phyloP scores from a whole-genome alignment of 2,113 vertebrate genomes.

The Hippocampus comes region DNA sequence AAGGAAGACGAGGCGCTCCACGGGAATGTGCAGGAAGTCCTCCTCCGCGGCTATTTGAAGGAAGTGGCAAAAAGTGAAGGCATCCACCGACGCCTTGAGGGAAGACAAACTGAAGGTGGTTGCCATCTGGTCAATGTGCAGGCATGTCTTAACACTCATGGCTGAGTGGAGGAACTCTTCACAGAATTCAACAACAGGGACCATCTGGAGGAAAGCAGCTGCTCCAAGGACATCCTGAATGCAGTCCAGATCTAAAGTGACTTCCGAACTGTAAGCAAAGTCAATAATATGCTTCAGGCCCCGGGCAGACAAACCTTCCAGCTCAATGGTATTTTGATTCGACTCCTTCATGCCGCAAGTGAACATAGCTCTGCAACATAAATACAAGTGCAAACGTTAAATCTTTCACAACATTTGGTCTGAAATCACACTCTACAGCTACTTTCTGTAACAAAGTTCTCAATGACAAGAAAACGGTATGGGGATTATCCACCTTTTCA shows the following conservation, averaged over 20 bases:
- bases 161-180: slow-evolving; percentile 96
- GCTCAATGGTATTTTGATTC: slow-evolving; percentile 86
- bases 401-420: neutral
- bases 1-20: slow-evolving; percentile 93
- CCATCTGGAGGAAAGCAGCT: slow-evolving; percentile 96
- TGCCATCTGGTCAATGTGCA: slow-evolving; percentile 97
- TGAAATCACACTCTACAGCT: neutral
- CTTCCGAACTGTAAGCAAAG: slow-evolving; percentile 94
- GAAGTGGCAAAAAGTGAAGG: slow-evolving; percentile 91
- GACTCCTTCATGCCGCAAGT: slow-evolving; percentile 95
- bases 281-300: slow-evolving; percentile 94
- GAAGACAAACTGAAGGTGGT: slow-evolving; percentile 92
- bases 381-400: slow-evolving; percentile 4
- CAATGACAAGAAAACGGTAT: neutral
- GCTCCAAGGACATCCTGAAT: slow-evolving; percentile 96
- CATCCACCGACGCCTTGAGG: slow-evolving; percentile 88
- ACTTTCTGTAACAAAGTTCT: neutral
- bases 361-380: slow-evolving; percentile 89
- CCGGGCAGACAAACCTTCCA: slow-evolving; percentile 88
- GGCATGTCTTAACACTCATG: slow-evolving; percentile 96
- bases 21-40: slow-evolving; percentile 91
- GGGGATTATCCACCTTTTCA: too few species aligned
- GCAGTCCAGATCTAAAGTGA: slow-evolving; percentile 92
- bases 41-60: slow-evolving; percentile 93
- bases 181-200: slow-evolving; percentile 91